A percentile compares a stretch with the other conserved stretches of the same genome.
Evolutionary conservation across 2,797 vertebrate species (phyloP).

Genomic region (Hybognathus amarus): DNA sequence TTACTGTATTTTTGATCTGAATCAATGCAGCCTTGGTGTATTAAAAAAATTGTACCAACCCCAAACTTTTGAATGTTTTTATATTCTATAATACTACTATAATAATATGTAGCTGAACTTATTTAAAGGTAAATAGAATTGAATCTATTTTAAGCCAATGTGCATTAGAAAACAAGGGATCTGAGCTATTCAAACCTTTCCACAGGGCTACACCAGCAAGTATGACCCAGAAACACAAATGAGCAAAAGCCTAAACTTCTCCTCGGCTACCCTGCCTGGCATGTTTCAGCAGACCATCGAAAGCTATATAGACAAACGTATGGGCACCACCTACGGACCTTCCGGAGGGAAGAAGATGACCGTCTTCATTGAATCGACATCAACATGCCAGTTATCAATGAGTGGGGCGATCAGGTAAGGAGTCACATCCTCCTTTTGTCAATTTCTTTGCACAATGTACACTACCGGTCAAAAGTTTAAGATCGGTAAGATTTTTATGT

Average conservation of each 20-base stretch:
- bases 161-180: neutral
- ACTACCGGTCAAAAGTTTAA: too few relatives aligned
- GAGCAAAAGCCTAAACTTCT: conserved; percentile 84
- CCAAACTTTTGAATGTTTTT: neutral
- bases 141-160: neutral
- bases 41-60: neutral
- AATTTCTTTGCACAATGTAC: neutral
- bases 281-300: conserved; percentile 83
- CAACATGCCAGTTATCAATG: conserved; percentile 89
- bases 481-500: too few relatives aligned
- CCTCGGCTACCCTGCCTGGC: conserved; percentile 82
- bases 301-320: conserved; percentile 85
- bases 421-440: neutral
- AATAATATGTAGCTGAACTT: neutral
- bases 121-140: neutral
- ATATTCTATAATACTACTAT: too few relatives aligned
- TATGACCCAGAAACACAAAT: conserved; percentile 80
- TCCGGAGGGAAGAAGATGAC: conserved; percentile 85
- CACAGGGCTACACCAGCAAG: conserved; percentile 80
- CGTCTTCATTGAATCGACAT: conserved; percentile 87
- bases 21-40: neutral
- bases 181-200: conserved; percentile 12
- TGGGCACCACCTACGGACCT: conserved; percentile 85
- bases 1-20: neutral
- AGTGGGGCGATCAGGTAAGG: conserved; percentile 89